Evolutionary conservation across 2,888 invertebrate genomes (phyloP), one percentile per base, ranked within the genome.

Genomic region (Chalcosyrphus nemorum): DNA sequence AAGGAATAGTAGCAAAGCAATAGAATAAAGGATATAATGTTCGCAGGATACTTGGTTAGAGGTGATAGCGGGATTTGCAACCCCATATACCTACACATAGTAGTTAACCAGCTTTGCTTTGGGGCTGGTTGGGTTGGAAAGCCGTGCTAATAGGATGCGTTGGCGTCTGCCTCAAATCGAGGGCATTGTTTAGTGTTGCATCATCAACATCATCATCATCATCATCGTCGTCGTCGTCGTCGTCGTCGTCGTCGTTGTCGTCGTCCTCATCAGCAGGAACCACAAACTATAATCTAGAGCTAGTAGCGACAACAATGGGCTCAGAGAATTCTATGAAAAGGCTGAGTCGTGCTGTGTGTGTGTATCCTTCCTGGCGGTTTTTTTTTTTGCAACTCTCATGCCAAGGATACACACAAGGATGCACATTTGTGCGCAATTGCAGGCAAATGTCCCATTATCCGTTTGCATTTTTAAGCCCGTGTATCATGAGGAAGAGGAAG

Each of bases 341-440:
- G 38, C 29, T 61, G 54, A 70, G 47, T 61, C 54, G 35, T 56
- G 32, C 56, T 61, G 32, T 59, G 32, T 61, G 61, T 81, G 45
- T 66, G n/a, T 74, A 80, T 84, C 74, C 78, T 63, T 78, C 82
- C 72, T 82, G 13, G 43, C 9, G 19, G 11, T 29, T 45, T 32
- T 15, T 15, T 65, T 56, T 17, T 38, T 32, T 38, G 38, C 35
- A 4, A 24, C 1, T 7, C 29, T n/a, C 24, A 38, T 35, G 11
- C 1, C 57, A 35, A 38, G 45, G 24, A 32, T 35, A 17, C 57
- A 50, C 63, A 50, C 35, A 72, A 68, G 52, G 38, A 74, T 80
- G 80, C 84, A n/a, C n/a, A 80, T 80, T 80, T 80, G 74, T 84
- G 84, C 84, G 84, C 84, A 84, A 84, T 84, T 84, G 84, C 84